phyloP scores from a whole-genome alignment of 1,140 invertebrate species.

The Drosophila arawakana region DNA sequence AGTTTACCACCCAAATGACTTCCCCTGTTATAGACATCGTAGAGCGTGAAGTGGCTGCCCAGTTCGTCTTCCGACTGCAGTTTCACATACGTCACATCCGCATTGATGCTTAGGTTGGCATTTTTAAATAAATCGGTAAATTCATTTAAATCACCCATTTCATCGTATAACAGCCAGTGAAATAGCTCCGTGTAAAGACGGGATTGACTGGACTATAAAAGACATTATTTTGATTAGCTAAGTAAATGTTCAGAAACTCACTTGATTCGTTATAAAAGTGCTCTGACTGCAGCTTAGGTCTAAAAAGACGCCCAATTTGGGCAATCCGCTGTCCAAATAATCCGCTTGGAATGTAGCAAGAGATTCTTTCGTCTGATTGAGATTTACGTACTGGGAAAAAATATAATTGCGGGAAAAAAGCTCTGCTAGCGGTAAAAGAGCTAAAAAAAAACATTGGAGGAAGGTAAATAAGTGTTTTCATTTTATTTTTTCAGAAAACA shows the following conservation, averaged over 20 bases:
- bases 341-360: constrained; percentile 44
- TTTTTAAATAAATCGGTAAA: constrained; percentile 40
- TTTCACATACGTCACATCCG: constrained; percentile 59
- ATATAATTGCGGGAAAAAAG: constrained; percentile 47
- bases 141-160: constrained; percentile 39
- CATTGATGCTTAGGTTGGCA: constrained; percentile 70
- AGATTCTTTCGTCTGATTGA: constrained; percentile 31
- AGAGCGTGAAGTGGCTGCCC: constrained; percentile 39
- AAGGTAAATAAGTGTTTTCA: too few species aligned
- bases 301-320: constrained; percentile 63
- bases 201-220: constrained; percentile 51
- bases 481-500: not conserved
- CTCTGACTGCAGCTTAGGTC: constrained; percentile 60
- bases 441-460: constrained; percentile 3
- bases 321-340: constrained; percentile 57
- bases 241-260: not conserved
- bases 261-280: constrained; percentile 55
- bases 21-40: constrained; percentile 80
- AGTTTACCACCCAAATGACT: constrained; percentile 67
- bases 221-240: not conserved
- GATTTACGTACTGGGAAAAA: constrained; percentile 63
- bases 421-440: constrained; percentile 36
- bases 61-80: constrained; percentile 3
- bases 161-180: constrained; percentile 74
- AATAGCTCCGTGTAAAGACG: constrained; percentile 57